Evolutionary conservation across 2,113 vertebrate species (phyloP), one percentile per base, ranked within the genome.

Genomic region (Mohoua ochrocephala): DNA sequence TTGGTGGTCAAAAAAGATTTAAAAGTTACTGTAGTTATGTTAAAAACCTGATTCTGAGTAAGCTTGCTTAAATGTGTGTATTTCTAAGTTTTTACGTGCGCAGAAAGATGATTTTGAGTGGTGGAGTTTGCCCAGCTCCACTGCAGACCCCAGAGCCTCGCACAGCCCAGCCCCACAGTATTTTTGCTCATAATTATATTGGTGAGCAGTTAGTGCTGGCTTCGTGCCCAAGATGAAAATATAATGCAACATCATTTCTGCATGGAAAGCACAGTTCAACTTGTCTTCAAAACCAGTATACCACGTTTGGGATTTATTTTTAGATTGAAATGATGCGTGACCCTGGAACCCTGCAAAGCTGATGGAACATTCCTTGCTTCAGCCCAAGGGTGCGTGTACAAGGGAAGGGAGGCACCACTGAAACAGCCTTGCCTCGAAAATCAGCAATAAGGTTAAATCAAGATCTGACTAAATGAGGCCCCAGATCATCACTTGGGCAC

Each of bases 221-320:
- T 86, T 81, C 1, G 0, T 56, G 82, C 85, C 93, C 4, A 2
- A 42, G 52, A 47, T 68, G 76, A 94, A 96, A 94, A 90, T 45
- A 76, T 28, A 89, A 91, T 41, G 61, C 70, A 82, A 70, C 39
- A 94, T 77, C 84, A 54, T 57, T 87, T 83, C 89, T 85, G 84
- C 19, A 11, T 7, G 50, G 77, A 79, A 85, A 95, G 87, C 78
- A 23, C 26, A 35, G 81, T 22, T 85, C 59, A 53, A 41, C 67
- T 79, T 28, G 56, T 49, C 82, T 84, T 94, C 77, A 53, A 68
- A 89, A 87, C 70, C 35, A 90, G 57, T 47, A 54, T 35, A 63
- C 67, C 49, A 61, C 4, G 17, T 54, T 84, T 2, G 28, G 44
- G 61, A 54, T 60, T 95, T 94, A 94, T 94, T 95, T 95, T 95